Conservation (phyloP, 2,797 vertebrate genomes). For the Geotria australis region DNA sequence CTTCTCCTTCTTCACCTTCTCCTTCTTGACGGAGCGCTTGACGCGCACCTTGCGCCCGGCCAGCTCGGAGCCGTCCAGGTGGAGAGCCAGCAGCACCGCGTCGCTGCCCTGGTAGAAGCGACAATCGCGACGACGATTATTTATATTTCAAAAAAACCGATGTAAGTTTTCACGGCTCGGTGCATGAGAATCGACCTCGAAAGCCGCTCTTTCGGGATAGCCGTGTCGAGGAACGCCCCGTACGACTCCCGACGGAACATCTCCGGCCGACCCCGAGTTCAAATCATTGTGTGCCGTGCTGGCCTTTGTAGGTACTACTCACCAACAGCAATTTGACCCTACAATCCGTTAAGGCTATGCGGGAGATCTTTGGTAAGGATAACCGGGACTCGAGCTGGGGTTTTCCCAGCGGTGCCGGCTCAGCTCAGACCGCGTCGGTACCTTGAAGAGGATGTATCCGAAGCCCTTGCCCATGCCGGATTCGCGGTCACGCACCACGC, state of each 20-base stretch:
- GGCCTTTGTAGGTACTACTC: too few relatives aligned
- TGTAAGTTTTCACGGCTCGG: background rate
- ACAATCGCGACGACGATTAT: too few relatives aligned
- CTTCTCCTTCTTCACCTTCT: background rate
- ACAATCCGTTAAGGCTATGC: too few relatives aligned
- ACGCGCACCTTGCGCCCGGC: constrained; percentile 21
- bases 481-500: constrained; percentile 36
- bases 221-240: too few relatives aligned
- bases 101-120: constrained; percentile 11
- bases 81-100: constrained; percentile 21
- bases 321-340: too few relatives aligned
- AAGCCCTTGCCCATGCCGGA: constrained; percentile 67
- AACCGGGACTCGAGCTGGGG: background rate
- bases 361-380: too few relatives aligned
- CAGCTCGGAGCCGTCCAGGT: constrained; percentile 15
- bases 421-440: constrained; percentile 3
- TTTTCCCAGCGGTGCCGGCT: background rate
- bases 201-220: too few relatives aligned
- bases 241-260: rapidly evolving
- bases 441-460: constrained; percentile 71
- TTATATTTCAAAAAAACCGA: background rate
- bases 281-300: too few relatives aligned
- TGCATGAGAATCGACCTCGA: too few relatives aligned
- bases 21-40: constrained; percentile 5
- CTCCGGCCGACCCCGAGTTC: too few relatives aligned